Evolutionary conservation across 2,113 vertebrate genomes (phyloP).

Genomic region (Datnioides undecimradiatus): DNA sequence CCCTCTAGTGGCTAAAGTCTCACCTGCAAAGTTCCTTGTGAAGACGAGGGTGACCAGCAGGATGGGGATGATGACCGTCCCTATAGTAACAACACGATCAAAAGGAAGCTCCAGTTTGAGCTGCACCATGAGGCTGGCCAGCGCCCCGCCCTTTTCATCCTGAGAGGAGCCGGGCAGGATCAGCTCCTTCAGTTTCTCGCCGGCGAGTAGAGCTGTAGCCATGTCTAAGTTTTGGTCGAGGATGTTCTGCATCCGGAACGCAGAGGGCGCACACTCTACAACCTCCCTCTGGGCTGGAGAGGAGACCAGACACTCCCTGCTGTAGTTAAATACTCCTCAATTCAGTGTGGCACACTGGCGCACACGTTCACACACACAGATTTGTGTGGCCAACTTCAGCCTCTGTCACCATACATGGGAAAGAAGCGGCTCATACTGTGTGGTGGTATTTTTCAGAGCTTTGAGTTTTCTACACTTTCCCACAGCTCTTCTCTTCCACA

Average conservation of each 20-base stretch:
- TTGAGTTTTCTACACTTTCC: constrained; percentile 8
- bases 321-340: constrained; percentile 38
- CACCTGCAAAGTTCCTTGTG: constrained; percentile 99
- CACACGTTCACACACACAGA: constrained; percentile 16
- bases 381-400: constrained; percentile 51
- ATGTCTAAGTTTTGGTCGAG: constrained; percentile 98
- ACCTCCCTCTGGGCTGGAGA: constrained; percentile 45
- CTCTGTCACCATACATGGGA: constrained; percentile 44
- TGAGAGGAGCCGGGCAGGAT: constrained; percentile 95
- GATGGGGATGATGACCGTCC: constrained; percentile 98
- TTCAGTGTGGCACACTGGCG: neutral
- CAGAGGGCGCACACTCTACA: constrained; percentile 26
- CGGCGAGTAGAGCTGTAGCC: constrained; percentile 97
- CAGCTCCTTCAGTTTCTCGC: constrained; percentile 98
- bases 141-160: constrained; percentile 92
- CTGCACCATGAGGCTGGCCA: constrained; percentile 95
- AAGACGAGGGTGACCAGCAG: constrained; percentile 97
- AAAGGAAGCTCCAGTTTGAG: constrained; percentile 98
- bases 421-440: constrained; percentile 36
- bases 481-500: neutral
- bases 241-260: constrained; percentile 94
- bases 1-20: constrained; percentile 74
- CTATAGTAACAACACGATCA: constrained; percentile 97
- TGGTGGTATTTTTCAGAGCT: constrained; percentile 10
- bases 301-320: constrained; percentile 35